Percentiles rank a stretch among this genome's conserved stretches.
phyloP scores from a whole-genome alignment of 35 echinoderm and acorn worm species.

The Holothuria glaberrima region DNA sequence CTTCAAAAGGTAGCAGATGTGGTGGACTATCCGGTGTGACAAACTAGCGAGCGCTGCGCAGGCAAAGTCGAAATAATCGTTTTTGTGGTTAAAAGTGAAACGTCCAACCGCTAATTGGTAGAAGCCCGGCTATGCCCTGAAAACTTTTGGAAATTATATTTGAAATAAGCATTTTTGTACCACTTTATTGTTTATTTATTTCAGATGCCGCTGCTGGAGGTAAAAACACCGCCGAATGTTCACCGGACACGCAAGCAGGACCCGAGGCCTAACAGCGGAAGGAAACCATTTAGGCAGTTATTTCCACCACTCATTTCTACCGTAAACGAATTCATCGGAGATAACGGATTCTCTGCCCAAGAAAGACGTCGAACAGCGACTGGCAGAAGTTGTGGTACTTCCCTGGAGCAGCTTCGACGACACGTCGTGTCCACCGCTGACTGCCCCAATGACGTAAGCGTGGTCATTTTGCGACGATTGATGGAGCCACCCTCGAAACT shows the following conservation, averaged over 20 bases:
- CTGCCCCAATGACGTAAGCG: not conserved
- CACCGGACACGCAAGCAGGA: not conserved
- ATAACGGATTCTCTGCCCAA: conserved; percentile 16
- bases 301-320: not conserved
- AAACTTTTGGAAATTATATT: not conserved
- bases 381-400: conserved; percentile 1
- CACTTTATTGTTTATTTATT: not conserved
- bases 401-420: not conserved
- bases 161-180: not conserved
- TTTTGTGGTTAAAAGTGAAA: too few relatives aligned
- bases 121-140: not conserved
- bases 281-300: conserved; percentile 1
- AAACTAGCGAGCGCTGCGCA: too few relatives aligned
- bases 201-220: not conserved
- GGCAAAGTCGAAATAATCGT: too few relatives aligned
- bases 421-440: not conserved
- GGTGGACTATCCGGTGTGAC: too few relatives aligned
- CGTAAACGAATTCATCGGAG: conserved; percentile 7
- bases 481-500: conserved; percentile 28
- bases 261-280: conserved; percentile 5
- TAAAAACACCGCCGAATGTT: conserved; percentile 27
- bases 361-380: not conserved
- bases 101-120: too few relatives aligned
- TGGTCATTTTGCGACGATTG: not conserved
- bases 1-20: too few relatives aligned